Percentiles rank a stretch among this genome's conserved stretches.
phyloP scores from a whole-genome alignment of 2,888 invertebrate genomes.

The Dasypolia templi region DNA sequence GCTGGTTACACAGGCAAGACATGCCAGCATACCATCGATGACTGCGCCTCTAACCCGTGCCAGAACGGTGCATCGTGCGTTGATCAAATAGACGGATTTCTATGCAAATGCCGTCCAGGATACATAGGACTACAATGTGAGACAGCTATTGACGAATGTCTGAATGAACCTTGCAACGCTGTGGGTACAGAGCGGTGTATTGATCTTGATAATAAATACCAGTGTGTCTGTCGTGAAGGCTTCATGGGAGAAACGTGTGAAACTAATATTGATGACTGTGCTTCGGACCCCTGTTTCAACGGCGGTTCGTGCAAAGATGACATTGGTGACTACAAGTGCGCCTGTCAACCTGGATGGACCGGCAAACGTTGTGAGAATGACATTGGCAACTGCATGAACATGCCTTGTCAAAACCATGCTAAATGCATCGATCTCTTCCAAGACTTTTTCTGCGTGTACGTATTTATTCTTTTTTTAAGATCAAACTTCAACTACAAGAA shows the following conservation, averaged over 20 bases:
- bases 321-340: constrained; percentile 95
- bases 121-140: constrained; percentile 98
- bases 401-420: constrained; percentile 98
- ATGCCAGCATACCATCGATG: constrained; percentile 98
- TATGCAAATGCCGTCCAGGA: constrained; percentile 98
- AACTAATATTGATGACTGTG: constrained; percentile 96
- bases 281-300: constrained; percentile 95
- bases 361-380: constrained; percentile 96
- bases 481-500: not conserved
- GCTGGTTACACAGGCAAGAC: constrained; percentile 98
- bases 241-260: constrained; percentile 96
- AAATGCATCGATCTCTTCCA: constrained; percentile 97
- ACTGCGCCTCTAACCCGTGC: constrained; percentile 97
- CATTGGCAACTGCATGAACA: constrained; percentile 95
- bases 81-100: constrained; percentile 97
- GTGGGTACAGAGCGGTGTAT: constrained; percentile 97
- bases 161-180: constrained; percentile 97
- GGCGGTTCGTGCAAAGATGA: constrained; percentile 97
- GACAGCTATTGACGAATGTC: constrained; percentile 97
- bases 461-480: constrained; percentile 67
- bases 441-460: constrained; percentile 97
- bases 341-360: constrained; percentile 96
- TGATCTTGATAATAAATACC: constrained; percentile 96
- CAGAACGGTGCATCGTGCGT: constrained; percentile 97
- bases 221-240: constrained; percentile 97